These are phyloP conservation scores for Drosophila borborema DNA, from an alignment of 2,888 invertebrate species.

Conservation along the genomic window DNA sequence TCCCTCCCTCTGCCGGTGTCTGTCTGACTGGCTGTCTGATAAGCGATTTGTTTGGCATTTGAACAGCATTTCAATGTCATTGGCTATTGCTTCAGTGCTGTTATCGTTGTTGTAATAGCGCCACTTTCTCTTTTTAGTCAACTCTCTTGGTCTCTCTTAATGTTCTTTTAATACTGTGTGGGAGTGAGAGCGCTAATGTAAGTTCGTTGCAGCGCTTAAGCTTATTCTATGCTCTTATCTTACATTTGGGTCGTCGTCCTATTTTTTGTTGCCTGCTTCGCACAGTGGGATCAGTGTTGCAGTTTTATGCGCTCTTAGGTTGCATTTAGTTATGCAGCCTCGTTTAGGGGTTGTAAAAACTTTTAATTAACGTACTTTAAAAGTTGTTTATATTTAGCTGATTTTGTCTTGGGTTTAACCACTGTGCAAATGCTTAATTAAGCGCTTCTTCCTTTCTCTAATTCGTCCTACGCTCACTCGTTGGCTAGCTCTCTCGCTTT, in stretches of 20 bases:
- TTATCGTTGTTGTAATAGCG: slow-evolving; percentile 3
- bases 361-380: not conserved
- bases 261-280: slow-evolving; percentile 31
- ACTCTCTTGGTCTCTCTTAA: slow-evolving; percentile 42
- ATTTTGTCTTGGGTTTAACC: not conserved
- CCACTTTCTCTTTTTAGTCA: slow-evolving; percentile 17
- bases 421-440: slow-evolving; percentile 17
- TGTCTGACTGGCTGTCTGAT: slow-evolving; percentile 5
- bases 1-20: slow-evolving; percentile 1
- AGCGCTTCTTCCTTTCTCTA: not conserved
- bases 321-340: too few species aligned
- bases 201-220: slow-evolving; percentile 1
- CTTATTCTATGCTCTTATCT: slow-evolving; percentile 34
- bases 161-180: slow-evolving; percentile 33
- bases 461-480: not conserved
- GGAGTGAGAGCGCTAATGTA: slow-evolving; percentile 9
- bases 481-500: not conserved
- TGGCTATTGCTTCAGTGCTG: slow-evolving; percentile 11
- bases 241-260: slow-evolving; percentile 27
- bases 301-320: not conserved
- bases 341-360: not conserved
- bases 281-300: slow-evolving; percentile 42
- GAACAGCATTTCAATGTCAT: slow-evolving; percentile 54
- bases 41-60: slow-evolving; percentile 30
- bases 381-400: not conserved